phyloP scores from a whole-genome alignment of 2,113 vertebrate species.

The Campylomormyrus tamandua region DNA sequence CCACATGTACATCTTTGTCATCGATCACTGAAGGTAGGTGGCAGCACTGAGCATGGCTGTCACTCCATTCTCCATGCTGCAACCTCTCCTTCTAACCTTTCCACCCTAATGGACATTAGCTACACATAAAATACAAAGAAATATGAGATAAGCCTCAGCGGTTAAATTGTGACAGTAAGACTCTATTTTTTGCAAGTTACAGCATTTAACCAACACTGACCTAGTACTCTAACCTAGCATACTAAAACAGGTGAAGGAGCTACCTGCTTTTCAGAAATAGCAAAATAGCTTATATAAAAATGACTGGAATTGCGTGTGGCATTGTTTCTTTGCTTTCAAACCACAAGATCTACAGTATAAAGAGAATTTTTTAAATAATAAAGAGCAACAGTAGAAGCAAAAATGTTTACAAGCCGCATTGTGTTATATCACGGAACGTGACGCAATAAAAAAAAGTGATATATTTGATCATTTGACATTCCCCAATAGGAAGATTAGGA shows the following conservation, averaged over 20 bases:
- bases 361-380: background rate
- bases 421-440: background rate
- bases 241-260: background rate
- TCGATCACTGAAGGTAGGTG: background rate
- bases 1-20: background rate
- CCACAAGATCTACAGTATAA: background rate
- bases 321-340: background rate
- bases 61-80: background rate
- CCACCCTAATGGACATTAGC: background rate
- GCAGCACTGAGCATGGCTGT: conserved; percentile 1
- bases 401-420: background rate
- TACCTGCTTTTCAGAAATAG: background rate
- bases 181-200: background rate
- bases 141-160: background rate
- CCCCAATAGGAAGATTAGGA: background rate
- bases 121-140: background rate
- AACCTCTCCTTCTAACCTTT: background rate
- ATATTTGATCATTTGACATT: background rate
- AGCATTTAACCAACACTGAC: background rate
- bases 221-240: background rate
- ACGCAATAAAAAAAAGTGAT: background rate
- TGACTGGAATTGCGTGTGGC: background rate
- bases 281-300: background rate
- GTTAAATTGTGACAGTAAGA: background rate
- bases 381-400: background rate